Evolutionary conservation across 2,888 invertebrate species (phyloP), one percentile per base, ranked within the genome.

Genomic region (Drosophila acutilabella): DNA sequence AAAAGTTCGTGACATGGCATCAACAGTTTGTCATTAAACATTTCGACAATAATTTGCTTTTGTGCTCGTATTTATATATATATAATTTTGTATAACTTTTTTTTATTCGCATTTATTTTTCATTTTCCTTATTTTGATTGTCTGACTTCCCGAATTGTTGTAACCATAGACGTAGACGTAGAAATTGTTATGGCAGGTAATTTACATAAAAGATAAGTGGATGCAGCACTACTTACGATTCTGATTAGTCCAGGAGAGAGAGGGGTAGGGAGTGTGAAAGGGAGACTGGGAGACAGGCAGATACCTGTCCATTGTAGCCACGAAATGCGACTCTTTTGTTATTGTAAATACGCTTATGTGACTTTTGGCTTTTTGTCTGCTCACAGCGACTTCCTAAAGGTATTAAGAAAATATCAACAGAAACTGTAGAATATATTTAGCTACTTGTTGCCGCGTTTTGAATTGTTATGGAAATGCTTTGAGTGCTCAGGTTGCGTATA

Each of bases 11-110:
- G 92, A 92, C 90, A 90, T 89, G 90, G 83, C 91, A 92, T 92
- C 92, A 91, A 90, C 88, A 90, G 91, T 91, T 91, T 91, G 91
- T 92, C 92, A 91, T 92, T 92, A 92, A 87, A 85, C 84, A 90
- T 91, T 91, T 91, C 91, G 87, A 90, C 90, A 92, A 91, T 91
- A 91, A 91, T 91, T 90, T 91, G 86, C 90, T 84, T 30, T 89
- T 89, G 79, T 81, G 77, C 80, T 67, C 73, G 67, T 79, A 71
- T 80, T 80, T 80, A 74, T 71, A 13, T 23, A 30, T 38, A 44
- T 57, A 23, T 10, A 13, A 38, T 16, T 56, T 8, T 59, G 10
- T 47, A 5, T 30, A 14, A 30, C 2, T 13, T 38, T 61, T 42
- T 26, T 26, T 47, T 59, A 69, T 73, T 64, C 80, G 70, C 64